phyloP scores from a whole-genome alignment of 64 coral and sea anemone genomes.

The Montipora capricornis region DNA sequence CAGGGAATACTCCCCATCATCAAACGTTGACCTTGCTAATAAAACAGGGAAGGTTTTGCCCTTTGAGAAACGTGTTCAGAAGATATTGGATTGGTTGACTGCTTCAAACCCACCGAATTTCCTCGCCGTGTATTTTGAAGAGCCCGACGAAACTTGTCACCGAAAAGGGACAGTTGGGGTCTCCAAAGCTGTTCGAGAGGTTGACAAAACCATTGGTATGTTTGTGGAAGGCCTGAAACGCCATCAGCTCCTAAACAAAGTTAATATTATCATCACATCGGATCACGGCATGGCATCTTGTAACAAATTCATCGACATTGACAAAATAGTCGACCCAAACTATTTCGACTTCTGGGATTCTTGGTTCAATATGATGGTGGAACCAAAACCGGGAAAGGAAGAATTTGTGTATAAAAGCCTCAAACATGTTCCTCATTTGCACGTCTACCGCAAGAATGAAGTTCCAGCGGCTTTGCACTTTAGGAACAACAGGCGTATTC shows the following conservation, averaged over 20 bases:
- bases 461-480: slow-evolving; percentile 72
- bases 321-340: slow-evolving; percentile 63
- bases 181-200: slow-evolving; percentile 13
- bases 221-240: slow-evolving; percentile 47
- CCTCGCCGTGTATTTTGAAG: slow-evolving; percentile 87
- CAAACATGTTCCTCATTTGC: slow-evolving; percentile 62
- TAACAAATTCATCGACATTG: slow-evolving; percentile 55
- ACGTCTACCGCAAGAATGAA: slow-evolving; percentile 74
- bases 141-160: slow-evolving; percentile 80
- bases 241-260: slow-evolving; percentile 50
- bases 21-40: slow-evolving; percentile 69
- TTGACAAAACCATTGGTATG: slow-evolving; percentile 72
- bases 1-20: slow-evolving; percentile 42
- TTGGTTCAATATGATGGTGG: slow-evolving; percentile 59
- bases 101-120: slow-evolving; percentile 76
- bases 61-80: slow-evolving; percentile 66
- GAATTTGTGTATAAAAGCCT: slow-evolving; percentile 60
- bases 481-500: slow-evolving; percentile 63
- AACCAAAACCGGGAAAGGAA: slow-evolving; percentile 42
- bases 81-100: slow-evolving; percentile 70
- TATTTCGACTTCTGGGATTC: slow-evolving; percentile 68
- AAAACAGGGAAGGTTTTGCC: slow-evolving; percentile 52
- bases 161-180: slow-evolving; percentile 49
- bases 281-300: slow-evolving; percentile 88
- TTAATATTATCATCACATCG: slow-evolving; percentile 83